These are phyloP conservation scores for Sebastes hubbsi DNA, from an alignment of 2,797 vertebrate species.

Conservation along the genomic window DNA sequence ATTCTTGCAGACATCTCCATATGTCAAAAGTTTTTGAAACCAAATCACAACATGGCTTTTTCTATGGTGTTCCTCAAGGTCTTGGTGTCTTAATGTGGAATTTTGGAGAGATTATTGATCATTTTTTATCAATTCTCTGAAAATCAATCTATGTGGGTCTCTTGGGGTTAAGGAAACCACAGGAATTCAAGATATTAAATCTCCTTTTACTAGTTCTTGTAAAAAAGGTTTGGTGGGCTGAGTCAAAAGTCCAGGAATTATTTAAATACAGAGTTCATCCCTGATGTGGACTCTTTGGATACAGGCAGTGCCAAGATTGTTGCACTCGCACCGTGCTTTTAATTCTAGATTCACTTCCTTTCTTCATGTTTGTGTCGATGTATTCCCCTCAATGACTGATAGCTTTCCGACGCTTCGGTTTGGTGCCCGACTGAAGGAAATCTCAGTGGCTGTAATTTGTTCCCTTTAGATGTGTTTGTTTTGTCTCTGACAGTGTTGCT, in stretches of 20 bases:
- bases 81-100: no score
- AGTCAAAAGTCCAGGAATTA: not conserved
- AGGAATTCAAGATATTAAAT: accelerated
- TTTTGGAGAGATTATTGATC: accelerated
- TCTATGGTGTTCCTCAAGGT: no score
- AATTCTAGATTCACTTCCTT: slow-evolving; percentile 1
- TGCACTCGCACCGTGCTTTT: not conserved
- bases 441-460: slow-evolving; percentile 55
- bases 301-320: not conserved
- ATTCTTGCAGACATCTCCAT: accelerated
- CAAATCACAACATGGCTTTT: no score
- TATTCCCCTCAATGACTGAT: slow-evolving; percentile 41
- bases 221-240: not conserved
- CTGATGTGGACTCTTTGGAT: not conserved
- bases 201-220: accelerated
- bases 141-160: no score
- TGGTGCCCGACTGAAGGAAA: slow-evolving; percentile 36
- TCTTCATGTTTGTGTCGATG: slow-evolving; percentile 23
- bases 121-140: no score
- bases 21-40: no score
- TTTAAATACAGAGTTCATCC: not conserved
- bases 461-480: slow-evolving; percentile 61
- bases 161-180: not conserved
- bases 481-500: slow-evolving; percentile 54
- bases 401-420: slow-evolving; percentile 34